Conservation (phyloP, 2,797 vertebrate genomes). For the Melanotaenia pygmaea region DNA sequence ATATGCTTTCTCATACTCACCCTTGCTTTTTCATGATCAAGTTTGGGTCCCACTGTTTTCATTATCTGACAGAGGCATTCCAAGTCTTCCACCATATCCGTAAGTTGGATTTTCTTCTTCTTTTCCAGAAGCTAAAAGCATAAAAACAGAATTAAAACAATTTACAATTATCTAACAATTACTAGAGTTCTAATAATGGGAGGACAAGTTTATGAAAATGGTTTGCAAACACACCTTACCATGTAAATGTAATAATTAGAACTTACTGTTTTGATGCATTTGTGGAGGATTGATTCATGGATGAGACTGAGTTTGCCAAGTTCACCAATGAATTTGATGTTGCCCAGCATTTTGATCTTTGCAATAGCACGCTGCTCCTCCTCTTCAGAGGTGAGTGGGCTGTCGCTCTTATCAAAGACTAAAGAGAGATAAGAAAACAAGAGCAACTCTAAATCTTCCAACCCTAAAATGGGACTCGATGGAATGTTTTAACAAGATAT, state of each 20-base stretch:
- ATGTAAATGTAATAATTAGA: not conserved
- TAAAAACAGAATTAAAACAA: not conserved
- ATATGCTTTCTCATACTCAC: constrained; percentile 72
- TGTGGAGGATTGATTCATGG: constrained; percentile 99
- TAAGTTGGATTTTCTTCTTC: constrained; percentile 98
- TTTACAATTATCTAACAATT: not conserved
- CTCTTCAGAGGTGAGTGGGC: constrained; percentile 96
- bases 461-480: too few relatives aligned
- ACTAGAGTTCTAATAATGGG: too few relatives aligned
- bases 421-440: not conserved
- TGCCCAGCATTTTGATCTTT: constrained; percentile 99
- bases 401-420: constrained; percentile 97
- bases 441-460: too few relatives aligned
- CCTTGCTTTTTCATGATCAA: constrained; percentile 98
- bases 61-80: constrained; percentile 99
- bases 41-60: constrained; percentile 99
- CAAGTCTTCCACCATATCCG: constrained; percentile 99
- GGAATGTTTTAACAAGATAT: too few relatives aligned
- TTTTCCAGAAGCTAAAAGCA: constrained; percentile 96
- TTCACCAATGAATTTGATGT: constrained; percentile 99
- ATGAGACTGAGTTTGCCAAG: constrained; percentile 99
- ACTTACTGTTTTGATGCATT: constrained; percentile 99
- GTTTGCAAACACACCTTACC: fast-evolving
- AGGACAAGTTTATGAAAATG: too few relatives aligned
- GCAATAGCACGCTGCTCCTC: constrained; percentile 99